Conservation (phyloP, 92 coral and sea anemone species). For the Zoanthus gigantus region DNA sequence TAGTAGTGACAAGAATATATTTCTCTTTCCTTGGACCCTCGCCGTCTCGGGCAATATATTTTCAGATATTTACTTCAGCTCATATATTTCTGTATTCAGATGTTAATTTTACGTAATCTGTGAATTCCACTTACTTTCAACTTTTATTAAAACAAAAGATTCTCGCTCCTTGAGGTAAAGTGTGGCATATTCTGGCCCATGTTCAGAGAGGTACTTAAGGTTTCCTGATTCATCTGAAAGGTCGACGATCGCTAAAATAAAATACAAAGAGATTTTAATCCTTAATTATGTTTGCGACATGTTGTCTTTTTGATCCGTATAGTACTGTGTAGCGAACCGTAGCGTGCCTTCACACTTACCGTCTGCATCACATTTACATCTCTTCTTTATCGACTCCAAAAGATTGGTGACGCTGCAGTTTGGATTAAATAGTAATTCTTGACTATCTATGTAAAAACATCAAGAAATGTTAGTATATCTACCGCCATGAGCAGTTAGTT, state of each 20-base stretch:
- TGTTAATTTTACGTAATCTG: not conserved
- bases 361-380: conserved; percentile 83
- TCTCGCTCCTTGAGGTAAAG: conserved; percentile 86
- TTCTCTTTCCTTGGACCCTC: too few species aligned
- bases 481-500: not conserved
- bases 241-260: conserved; percentile 73
- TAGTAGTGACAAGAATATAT: too few species aligned
- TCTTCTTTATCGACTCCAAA: conserved; percentile 86
- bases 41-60: not conserved
- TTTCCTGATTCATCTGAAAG: conserved; percentile 96
- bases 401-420: conserved; percentile 86
- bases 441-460: conserved; percentile 64
- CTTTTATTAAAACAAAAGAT: conserved; percentile 89
- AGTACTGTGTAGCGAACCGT: not conserved
- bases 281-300: not conserved
- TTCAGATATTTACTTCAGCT: not conserved
- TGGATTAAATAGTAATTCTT: conserved; percentile 92
- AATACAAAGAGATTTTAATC: not conserved
- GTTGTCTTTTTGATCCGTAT: not conserved
- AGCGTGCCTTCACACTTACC: conserved; percentile 51
- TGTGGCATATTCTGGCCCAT: conserved; percentile 78
- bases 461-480: not conserved
- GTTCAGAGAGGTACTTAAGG: conserved; percentile 85
- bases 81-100: not conserved
- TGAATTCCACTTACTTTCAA: conserved; percentile 82